Conservation (phyloP, 2,797 vertebrate species). For the Ceryle rudis region DNA sequence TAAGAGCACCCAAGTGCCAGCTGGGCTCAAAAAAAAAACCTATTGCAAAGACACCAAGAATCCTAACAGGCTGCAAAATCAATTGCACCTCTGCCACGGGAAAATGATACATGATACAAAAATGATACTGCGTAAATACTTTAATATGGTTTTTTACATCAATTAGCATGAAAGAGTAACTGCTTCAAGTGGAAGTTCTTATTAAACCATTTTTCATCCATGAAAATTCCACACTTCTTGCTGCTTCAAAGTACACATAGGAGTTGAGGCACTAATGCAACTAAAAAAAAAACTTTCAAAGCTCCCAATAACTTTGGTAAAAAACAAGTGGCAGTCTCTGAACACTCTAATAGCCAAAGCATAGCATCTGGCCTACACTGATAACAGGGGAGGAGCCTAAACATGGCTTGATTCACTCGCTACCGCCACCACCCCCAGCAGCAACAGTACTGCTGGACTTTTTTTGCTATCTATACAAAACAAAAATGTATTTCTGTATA, state of each 20-base stretch:
- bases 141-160: background rate
- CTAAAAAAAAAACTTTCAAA: background rate
- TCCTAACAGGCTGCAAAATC: background rate
- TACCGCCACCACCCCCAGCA: background rate
- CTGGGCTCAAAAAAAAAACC: background rate
- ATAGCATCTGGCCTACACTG: background rate
- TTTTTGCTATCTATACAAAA: background rate
- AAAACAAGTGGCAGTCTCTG: background rate
- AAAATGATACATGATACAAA: background rate
- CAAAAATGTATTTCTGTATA: background rate
- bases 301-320: background rate
- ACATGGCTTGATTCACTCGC: background rate
- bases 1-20: background rate
- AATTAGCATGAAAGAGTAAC: background rate
- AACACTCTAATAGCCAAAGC: background rate
- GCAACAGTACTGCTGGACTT: background rate
- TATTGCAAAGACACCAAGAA: background rate
- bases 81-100: background rate
- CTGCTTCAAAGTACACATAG: background rate
- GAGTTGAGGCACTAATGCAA: background rate
- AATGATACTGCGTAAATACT: background rate
- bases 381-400: background rate
- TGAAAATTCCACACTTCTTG: background rate
- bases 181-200: background rate
- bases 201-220: background rate